These are phyloP conservation scores for Akabosia matsudoensis DNA, from an alignment of 1,140 invertebrate species.

Conservation along the genomic window DNA sequence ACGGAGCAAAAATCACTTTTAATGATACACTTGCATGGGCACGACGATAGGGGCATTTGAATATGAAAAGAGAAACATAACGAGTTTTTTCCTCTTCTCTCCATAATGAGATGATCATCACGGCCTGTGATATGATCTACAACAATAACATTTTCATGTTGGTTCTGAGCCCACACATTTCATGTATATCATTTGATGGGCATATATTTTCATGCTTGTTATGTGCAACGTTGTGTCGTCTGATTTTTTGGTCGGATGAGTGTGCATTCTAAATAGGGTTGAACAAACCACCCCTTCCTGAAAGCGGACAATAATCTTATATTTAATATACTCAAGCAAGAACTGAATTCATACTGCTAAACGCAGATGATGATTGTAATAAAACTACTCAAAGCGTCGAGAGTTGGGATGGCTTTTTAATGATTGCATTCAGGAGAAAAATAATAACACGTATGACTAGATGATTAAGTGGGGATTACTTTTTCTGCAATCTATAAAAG, in stretches of 20 bases:
- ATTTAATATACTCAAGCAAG: background rate
- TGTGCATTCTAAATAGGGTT: background rate
- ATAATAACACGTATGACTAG: slow-evolving; percentile 20
- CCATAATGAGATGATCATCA: slow-evolving; percentile 8
- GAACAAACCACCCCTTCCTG: background rate
- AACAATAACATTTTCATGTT: background rate
- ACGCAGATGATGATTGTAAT: background rate
- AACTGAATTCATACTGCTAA: background rate
- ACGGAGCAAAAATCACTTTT: slow-evolving; percentile 12
- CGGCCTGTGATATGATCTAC: background rate
- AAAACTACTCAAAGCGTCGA: background rate
- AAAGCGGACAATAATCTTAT: background rate
- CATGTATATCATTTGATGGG: background rate
- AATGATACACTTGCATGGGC: slow-evolving; percentile 8
- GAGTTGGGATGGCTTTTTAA: slow-evolving; percentile 1
- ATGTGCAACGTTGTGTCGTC: background rate
- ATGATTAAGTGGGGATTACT: slow-evolving; percentile 14
- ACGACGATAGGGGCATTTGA: background rate
- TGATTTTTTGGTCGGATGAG: slow-evolving; percentile 1
- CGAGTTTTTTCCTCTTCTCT: slow-evolving; percentile 1
- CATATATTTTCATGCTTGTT: slow-evolving; percentile 5
- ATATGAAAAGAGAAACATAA: slow-evolving; percentile 9
- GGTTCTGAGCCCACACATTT: background rate
- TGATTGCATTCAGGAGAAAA: slow-evolving; percentile 11
- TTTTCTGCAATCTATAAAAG: slow-evolving; percentile 1